Percentiles rank a stretch among this genome's conserved stretches.
Conservation (phyloP, 2,888 invertebrate genomes). For the Phytoseiulus persimilis region DNA sequence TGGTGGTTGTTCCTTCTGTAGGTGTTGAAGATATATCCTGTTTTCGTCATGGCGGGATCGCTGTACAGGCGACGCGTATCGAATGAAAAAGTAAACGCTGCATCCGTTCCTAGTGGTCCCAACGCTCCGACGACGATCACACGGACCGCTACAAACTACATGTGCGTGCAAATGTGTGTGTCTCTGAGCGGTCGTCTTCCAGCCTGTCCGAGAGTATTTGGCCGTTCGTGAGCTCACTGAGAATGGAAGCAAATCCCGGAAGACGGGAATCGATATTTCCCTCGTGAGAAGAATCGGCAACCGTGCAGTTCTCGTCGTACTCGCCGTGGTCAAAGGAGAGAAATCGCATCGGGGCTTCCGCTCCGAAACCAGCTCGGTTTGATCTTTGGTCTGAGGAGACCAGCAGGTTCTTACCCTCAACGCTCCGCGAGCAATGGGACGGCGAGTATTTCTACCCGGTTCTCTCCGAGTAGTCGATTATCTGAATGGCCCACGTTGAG, state of each 20-base stretch:
- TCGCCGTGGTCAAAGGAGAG: too few species aligned
- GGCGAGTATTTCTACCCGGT: too few species aligned
- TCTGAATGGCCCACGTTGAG: too few species aligned
- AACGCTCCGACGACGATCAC: too few species aligned
- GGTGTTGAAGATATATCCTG: constrained; percentile 5
- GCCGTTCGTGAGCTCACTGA: neutral
- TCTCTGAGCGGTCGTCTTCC: too few species aligned
- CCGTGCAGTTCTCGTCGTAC: neutral
- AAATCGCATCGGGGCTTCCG: too few species aligned
- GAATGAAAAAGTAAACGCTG: constrained; percentile 5
- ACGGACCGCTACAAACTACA: neutral
- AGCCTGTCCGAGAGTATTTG: neutral
- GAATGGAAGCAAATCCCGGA: neutral
- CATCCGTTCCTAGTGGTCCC: neutral
- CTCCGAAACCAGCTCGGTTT: too few species aligned
- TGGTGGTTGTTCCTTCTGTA: neutral
- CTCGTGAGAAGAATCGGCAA: neutral
- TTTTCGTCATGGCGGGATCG: neutral
- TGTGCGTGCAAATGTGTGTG: neutral
- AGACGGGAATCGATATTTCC: neutral
- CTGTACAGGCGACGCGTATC: neutral
- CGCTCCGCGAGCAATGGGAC: too few species aligned
- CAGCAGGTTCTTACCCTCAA: too few species aligned
- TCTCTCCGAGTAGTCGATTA: too few species aligned
- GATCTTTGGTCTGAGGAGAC: too few species aligned